Percentiles rank a stretch among this genome's conserved stretches.
Conservation (phyloP, 2,888 invertebrate genomes). For the Cancer borealis region DNA sequence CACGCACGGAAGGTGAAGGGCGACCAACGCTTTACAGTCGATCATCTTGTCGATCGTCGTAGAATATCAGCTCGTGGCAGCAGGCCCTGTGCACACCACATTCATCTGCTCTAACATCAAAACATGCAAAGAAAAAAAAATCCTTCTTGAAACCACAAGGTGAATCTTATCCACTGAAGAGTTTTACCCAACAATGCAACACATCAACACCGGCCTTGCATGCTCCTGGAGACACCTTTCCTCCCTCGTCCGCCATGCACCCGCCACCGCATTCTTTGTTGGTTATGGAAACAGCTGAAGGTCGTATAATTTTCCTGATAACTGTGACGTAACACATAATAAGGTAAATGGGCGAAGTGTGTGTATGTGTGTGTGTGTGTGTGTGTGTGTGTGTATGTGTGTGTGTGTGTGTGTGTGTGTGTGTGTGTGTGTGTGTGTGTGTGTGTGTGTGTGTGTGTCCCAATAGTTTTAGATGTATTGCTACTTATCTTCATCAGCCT, state of each 20-base stretch:
- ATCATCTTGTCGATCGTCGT: neutral
- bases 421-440: constrained; percentile 21
- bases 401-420: constrained; percentile 48
- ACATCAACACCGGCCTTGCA: neutral
- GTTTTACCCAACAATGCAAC: neutral
- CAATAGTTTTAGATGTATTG: neutral
- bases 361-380: constrained; percentile 37
- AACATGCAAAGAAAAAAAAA: neutral
- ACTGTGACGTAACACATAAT: neutral
- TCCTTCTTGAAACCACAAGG: neutral
- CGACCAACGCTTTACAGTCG: neutral
- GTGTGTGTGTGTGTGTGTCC: neutral
- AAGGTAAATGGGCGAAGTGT: neutral
- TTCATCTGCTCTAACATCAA: neutral
- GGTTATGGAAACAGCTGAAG: neutral
- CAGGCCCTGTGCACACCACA: neutral
- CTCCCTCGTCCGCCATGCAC: neutral
- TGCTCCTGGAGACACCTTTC: neutral
- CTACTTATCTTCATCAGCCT: neutral
- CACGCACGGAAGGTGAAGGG: neutral
- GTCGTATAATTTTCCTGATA: constrained; percentile 10
- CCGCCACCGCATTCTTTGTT: neutral
- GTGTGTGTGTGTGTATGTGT: constrained; percentile 42
- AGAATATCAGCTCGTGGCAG: neutral
- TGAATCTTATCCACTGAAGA: neutral